Evolutionary conservation across 2,113 vertebrate species (phyloP).

Genomic region (Psilopogon haemacephalus): DNA sequence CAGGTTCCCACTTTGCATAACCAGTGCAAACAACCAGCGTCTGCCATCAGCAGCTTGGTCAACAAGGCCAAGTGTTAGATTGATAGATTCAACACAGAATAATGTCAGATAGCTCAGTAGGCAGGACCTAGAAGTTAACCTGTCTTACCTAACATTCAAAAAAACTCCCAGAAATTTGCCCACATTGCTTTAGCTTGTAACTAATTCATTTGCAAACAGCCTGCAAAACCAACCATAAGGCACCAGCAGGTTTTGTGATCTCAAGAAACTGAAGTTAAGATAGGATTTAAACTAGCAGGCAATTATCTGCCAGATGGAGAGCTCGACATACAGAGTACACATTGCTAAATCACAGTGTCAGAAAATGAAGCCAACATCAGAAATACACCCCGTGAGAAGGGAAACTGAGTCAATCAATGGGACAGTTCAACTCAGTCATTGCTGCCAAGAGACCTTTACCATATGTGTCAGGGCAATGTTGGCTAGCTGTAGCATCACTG

Average conservation of each 20-base stretch:
- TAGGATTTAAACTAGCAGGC: constrained; percentile 22
- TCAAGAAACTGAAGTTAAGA: constrained; percentile 21
- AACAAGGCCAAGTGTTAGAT: not conserved
- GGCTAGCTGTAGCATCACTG: not conserved
- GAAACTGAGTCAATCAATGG: not conserved
- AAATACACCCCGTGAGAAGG: not conserved
- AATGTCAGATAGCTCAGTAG: not conserved
- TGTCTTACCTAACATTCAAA: not conserved
- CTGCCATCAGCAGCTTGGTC: not conserved
- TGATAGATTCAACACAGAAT: not conserved
- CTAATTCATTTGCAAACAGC: not conserved
- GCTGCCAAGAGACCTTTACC: not conserved
- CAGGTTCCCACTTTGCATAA: not conserved
- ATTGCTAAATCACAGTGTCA: not conserved
- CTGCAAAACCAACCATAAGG: constrained; percentile 15
- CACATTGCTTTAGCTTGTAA: not conserved
- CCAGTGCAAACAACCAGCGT: not conserved
- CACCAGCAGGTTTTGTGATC: not conserved
- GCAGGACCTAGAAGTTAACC: not conserved
- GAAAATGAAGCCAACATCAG: not conserved
- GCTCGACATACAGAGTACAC: not conserved
- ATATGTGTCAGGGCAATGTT: not conserved
- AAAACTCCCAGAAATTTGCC: not conserved
- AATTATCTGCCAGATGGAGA: constrained; percentile 48
- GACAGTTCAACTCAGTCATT: not conserved